Conservation (phyloP, 2,888 invertebrate species). For the Hypomecis punctinalis region DNA sequence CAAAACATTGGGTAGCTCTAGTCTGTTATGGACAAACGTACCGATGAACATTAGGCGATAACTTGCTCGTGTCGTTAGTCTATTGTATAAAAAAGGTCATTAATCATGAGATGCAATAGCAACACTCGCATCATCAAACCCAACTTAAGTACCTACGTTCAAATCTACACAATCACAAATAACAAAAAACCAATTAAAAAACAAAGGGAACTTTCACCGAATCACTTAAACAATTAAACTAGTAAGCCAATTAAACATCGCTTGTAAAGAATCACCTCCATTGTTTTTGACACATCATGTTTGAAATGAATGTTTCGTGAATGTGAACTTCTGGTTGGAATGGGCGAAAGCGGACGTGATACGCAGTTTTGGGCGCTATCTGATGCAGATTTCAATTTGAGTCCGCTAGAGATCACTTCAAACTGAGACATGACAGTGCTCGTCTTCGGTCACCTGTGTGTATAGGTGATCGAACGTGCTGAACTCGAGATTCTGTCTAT, state of each 20-base stretch:
- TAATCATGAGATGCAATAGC: background rate
- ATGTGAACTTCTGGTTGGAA: constrained; percentile 7
- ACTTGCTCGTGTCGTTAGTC: too few relatives aligned
- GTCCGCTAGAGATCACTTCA: background rate
- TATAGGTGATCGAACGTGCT: too few relatives aligned
- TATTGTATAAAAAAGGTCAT: background rate
- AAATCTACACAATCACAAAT: background rate
- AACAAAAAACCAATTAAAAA: constrained; percentile 16
- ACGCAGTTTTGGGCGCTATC: background rate
- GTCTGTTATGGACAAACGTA: too few relatives aligned
- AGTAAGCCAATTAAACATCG: constrained; percentile 23
- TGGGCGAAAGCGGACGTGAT: constrained; percentile 10
- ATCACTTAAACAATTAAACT: constrained; percentile 25
- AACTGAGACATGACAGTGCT: too few relatives aligned
- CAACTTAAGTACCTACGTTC: background rate
- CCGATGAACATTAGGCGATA: too few relatives aligned
- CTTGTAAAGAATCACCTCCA: constrained; percentile 14
- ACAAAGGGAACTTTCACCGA: constrained; percentile 25
- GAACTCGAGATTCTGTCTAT: too few relatives aligned
- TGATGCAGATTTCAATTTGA: constrained; percentile 6
- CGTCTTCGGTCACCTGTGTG: too few relatives aligned
- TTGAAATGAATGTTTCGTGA: constrained; percentile 6
- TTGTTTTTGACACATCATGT: constrained; percentile 14
- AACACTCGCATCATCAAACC: background rate
- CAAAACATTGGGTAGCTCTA: too few relatives aligned